Percentiles rank a stretch among this genome's conserved stretches.
Conservation (phyloP, 2,113 vertebrate species). For the Elgaria multicarinata region DNA sequence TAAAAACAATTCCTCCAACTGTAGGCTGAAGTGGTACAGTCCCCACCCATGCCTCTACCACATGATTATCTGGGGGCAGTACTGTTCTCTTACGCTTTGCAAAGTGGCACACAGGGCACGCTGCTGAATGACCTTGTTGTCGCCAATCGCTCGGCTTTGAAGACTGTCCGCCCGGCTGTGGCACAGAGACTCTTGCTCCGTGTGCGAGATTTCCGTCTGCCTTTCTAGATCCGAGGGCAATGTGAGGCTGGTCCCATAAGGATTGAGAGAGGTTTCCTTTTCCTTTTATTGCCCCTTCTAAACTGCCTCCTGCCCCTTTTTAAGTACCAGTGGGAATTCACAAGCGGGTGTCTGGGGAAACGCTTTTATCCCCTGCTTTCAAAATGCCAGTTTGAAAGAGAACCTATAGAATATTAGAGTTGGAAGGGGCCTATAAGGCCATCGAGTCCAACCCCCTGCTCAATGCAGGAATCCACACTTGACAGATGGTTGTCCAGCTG, state of each 20-base stretch:
- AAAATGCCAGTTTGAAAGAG: not conserved
- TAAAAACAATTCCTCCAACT: not conserved
- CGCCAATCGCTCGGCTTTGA: too few species aligned
- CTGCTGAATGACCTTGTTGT: too few species aligned
- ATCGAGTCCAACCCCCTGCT: too few species aligned
- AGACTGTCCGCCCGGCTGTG: too few species aligned
- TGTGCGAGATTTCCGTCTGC: too few species aligned
- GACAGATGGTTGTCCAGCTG: too few species aligned
- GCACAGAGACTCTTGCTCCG: too few species aligned
- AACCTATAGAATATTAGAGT: too few species aligned
- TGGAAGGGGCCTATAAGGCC: too few species aligned
- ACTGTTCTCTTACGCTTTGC: not conserved
- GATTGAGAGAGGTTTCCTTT: not conserved
- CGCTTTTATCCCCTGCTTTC: not conserved
- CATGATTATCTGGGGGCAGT: not conserved
- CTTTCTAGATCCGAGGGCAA: too few species aligned
- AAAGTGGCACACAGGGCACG: not conserved
- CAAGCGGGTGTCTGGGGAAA: too few species aligned
- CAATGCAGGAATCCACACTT: too few species aligned
- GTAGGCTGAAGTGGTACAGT: not conserved
- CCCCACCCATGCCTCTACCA: not conserved
- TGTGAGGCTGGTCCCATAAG: not conserved
- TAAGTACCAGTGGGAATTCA: not conserved
- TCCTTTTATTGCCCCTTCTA: not conserved
- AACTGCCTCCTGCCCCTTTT: not conserved